Percentiles rank a stretch among this genome's conserved stretches.
Evolutionary conservation across 2,888 invertebrate genomes (phyloP).

Genomic region (Hydriomena furcata): DNA sequence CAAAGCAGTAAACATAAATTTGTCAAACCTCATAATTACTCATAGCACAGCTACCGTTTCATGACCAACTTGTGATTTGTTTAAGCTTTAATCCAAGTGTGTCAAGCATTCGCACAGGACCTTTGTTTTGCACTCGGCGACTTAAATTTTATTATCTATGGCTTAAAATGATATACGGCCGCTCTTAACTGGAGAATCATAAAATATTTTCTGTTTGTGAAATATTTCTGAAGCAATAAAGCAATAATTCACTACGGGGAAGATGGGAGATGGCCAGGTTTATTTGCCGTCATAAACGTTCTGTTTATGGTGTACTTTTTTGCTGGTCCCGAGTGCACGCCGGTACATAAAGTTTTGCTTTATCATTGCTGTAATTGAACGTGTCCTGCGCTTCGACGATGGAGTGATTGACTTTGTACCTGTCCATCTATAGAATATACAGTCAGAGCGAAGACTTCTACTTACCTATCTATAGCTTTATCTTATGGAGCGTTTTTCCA

Average conservation of each 20-base stretch:
- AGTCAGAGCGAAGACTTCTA: background rate
- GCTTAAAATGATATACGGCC: constrained; percentile 82
- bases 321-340: constrained; percentile 62
- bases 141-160: constrained; percentile 83
- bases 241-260: constrained; percentile 83
- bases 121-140: constrained; percentile 74
- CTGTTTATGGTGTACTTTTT: constrained; percentile 81
- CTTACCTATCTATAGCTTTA: no score
- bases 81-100: constrained; percentile 37
- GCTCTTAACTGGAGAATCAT: constrained; percentile 82
- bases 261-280: constrained; percentile 80
- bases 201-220: constrained; percentile 84
- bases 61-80: constrained; percentile 24
- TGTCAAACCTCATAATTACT: constrained; percentile 20
- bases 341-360: constrained; percentile 66
- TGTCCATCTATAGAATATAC: constrained; percentile 5
- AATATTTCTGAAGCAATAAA: constrained; percentile 84
- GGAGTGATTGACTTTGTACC: constrained; percentile 23
- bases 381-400: constrained; percentile 43
- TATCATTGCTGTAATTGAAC: constrained; percentile 66
- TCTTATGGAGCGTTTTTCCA: no score
- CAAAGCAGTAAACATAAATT: constrained; percentile 19
- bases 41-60: constrained; percentile 26
- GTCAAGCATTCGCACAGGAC: constrained; percentile 45
- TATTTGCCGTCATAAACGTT: constrained; percentile 82